Evolutionary conservation across 2,113 vertebrate genomes (phyloP).

Genomic region (Dasyornis broadbenti): DNA sequence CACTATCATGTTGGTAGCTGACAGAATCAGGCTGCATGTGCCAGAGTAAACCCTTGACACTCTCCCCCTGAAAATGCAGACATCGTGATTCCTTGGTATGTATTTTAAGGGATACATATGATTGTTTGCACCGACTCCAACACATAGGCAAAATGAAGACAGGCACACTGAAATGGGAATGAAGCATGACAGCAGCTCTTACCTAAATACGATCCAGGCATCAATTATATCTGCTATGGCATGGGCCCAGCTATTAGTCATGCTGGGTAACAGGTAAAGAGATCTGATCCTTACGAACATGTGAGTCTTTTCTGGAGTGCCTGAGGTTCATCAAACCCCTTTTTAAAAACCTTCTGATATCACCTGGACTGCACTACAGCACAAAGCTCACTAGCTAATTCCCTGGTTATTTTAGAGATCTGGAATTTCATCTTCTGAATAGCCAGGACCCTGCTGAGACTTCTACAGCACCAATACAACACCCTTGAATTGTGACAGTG

Average conservation of each 20-base stretch:
- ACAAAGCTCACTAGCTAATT: not conserved
- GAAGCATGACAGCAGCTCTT: conserved; percentile 22
- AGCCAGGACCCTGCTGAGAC: not conserved
- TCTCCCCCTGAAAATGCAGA: not conserved
- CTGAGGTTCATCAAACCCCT: not conserved
- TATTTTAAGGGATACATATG: conserved; percentile 15
- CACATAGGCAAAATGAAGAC: conserved; percentile 4
- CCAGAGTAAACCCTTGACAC: not conserved
- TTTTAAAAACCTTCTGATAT: not conserved
- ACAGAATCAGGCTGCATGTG: not conserved
- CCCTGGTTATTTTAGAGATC: not conserved
- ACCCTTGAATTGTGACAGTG: not conserved
- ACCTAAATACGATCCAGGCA: conserved; percentile 10
- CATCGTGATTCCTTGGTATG: not conserved
- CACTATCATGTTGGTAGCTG: not conserved
- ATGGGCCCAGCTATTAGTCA: conserved; percentile 6
- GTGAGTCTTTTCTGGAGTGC: not conserved
- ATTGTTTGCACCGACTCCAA: not conserved
- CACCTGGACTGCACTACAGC: not conserved
- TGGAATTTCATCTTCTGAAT: not conserved
- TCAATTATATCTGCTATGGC: conserved; percentile 16
- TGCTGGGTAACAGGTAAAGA: not conserved
- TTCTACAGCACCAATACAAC: not conserved
- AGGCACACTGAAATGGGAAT: conserved; percentile 15
- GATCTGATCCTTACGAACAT: not conserved